A percentile compares a stretch with the other conserved stretches of the same genome.
Conservation (phyloP, 2,113 vertebrate genomes). For the Hyaena hyaena region DNA sequence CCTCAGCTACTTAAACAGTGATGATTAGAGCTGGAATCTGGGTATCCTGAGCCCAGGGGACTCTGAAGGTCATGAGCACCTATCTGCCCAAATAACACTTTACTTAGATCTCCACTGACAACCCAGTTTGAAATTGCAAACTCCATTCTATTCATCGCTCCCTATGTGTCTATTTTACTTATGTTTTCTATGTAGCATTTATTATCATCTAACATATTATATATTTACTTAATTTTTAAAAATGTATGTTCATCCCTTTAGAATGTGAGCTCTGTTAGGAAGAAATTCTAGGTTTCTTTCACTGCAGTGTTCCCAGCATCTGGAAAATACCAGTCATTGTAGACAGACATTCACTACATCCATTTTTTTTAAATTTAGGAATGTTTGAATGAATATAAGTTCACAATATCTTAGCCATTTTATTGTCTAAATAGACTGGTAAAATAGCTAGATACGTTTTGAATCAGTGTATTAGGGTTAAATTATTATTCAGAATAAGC, state of each 20-base stretch:
- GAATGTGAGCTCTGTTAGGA: neutral
- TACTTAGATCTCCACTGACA: neutral
- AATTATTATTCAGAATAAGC: neutral
- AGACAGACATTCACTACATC: neutral
- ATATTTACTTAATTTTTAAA: neutral
- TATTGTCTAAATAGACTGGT: neutral
- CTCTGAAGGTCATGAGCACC: neutral
- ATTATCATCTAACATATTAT: neutral
- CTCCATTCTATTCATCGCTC: neutral
- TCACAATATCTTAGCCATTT: neutral
- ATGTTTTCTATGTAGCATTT: neutral
- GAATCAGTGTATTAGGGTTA: neutral
- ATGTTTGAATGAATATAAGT: neutral
- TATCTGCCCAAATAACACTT: neutral
- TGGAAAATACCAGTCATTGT: neutral
- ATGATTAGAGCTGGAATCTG: neutral
- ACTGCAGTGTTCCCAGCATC: neutral
- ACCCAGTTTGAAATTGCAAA: neutral
- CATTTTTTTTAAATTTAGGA: neutral
- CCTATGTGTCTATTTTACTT: neutral
- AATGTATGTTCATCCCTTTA: neutral
- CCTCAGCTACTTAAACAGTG: neutral
- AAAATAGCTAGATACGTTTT: neutral
- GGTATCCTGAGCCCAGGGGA: neutral
- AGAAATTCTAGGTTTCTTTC: neutral